Percentiles rank a stretch among this genome's conserved stretches.
Evolutionary conservation across 2,113 vertebrate species (phyloP).

Genomic region (Zosterops borbonicus): DNA sequence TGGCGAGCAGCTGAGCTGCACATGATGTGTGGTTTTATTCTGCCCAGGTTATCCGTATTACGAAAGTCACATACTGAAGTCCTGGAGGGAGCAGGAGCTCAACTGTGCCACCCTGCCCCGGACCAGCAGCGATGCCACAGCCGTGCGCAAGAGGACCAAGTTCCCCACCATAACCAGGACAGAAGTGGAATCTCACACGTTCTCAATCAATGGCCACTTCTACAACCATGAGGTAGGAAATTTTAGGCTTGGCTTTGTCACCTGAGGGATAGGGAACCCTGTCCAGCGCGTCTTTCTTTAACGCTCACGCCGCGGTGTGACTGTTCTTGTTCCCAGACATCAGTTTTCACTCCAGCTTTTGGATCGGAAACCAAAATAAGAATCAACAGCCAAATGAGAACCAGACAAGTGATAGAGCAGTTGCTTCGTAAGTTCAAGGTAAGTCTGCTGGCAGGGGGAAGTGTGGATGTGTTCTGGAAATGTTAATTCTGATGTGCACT

Average conservation of each 20-base stretch:
- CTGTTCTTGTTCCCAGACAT: conserved; percentile 77
- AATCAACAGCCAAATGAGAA: conserved; percentile 85
- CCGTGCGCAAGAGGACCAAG: conserved; percentile 75
- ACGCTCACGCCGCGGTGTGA: accelerated
- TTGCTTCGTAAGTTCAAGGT: conserved; percentile 93
- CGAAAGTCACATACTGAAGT: conserved; percentile 73
- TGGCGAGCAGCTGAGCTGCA: background rate
- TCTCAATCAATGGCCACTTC: conserved; percentile 93
- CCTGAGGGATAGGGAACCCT: background rate
- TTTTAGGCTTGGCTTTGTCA: too few relatives aligned
- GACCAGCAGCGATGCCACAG: conserved; percentile 74
- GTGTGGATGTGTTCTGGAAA: accelerated
- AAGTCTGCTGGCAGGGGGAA: background rate
- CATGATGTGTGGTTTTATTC: background rate
- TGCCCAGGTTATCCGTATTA: conserved; percentile 70
- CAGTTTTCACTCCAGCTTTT: conserved; percentile 88
- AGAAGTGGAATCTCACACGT: conserved; percentile 78
- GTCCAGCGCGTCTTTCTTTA: background rate
- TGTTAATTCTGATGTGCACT: accelerated
- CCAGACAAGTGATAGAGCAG: conserved; percentile 86
- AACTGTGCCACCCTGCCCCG: conserved; percentile 75
- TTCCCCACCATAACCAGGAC: conserved; percentile 59
- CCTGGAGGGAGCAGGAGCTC: conserved; percentile 31
- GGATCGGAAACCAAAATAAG: conserved; percentile 89
- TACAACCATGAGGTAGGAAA: conserved; percentile 86